Base-by-base conservation (phyloP, 2,888 invertebrate species). In the Andrena camellia region DNA sequence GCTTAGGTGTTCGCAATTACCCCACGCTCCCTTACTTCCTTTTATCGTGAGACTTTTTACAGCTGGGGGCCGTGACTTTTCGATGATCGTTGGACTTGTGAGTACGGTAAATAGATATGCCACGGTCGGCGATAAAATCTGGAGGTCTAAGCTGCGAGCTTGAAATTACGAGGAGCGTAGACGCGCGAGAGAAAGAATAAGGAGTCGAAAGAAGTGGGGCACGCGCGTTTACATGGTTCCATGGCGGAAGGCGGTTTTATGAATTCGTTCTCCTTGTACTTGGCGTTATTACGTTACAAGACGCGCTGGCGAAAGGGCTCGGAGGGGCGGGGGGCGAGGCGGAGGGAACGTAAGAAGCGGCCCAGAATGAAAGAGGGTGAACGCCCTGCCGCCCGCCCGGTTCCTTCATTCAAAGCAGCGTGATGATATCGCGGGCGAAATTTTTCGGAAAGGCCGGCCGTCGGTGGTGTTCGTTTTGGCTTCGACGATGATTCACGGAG, bases 401-500 rank as follows among this genome's bases (percentile, higher is more conserved):
- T 70, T 74, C 73, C 66, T 68, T 74, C 78, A 59, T 71, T 81
- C 71, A 67, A 63, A 70, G 42, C 52, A n/a, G 48, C 57, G 48
- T 52, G 83, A 83, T 83, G 17, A 42, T 83, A 81, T 83, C 83
- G 73, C 4, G 50, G 50, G 54, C 50, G 62, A 70, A 77, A 78
- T 77, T 81, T 81, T 83, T 81, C 67, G 83, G 70, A 50, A 77
- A 62, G 60, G 29, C 57, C 26, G 35, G n/a, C 23, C 72, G 20
- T 20, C 69, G 74, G 48, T 42, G 66, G 8, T 63, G 29, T 54
- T 79, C 70, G 59, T 80, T 80, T 80, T 60, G 8, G 59, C 54
- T 42, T 50, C 48, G 35, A 23, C 54, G 73, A 74, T 73, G 81
- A 74, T 77, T 78, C 77, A 50, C 60, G 59, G 20, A n/a, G 50